Percentiles rank a stretch among this genome's conserved stretches.
Conservation (phyloP, 1,140 invertebrate species). For the Cheumatopsyche charites region DNA sequence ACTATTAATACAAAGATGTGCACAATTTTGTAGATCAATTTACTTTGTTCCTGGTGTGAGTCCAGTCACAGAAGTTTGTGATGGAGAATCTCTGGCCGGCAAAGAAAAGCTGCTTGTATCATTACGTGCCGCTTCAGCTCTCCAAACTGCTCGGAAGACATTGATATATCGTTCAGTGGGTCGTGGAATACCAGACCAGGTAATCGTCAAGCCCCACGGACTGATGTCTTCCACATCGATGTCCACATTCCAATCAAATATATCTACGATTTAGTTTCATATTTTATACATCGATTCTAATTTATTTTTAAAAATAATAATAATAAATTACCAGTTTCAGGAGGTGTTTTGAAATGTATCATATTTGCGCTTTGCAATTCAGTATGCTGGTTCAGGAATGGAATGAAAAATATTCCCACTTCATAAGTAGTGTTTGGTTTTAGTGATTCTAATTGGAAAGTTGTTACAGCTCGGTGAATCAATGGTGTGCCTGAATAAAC, state of each 20-base stretch:
- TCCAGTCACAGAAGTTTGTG: slow-evolving; percentile 60
- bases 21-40: too few species aligned
- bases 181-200: slow-evolving; percentile 82
- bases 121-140: slow-evolving; percentile 74
- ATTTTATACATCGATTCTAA: background rate
- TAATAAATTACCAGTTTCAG: slow-evolving; percentile 49
- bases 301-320: slow-evolving; percentile 30
- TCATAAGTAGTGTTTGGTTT: slow-evolving; percentile 76
- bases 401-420: slow-evolving; percentile 77
- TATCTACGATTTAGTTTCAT: slow-evolving; percentile 61
- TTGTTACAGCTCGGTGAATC: slow-evolving; percentile 76
- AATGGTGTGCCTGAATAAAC: slow-evolving; percentile 77
- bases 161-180: slow-evolving; percentile 91
- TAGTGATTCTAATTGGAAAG: slow-evolving; percentile 74
- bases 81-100: slow-evolving; percentile 77
- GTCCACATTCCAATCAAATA: slow-evolving; percentile 80
- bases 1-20: too few species aligned
- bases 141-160: slow-evolving; percentile 85
- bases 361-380: slow-evolving; percentile 74
- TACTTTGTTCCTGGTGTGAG: slow-evolving; percentile 78
- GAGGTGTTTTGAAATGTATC: slow-evolving; percentile 67
- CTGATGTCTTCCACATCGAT: slow-evolving; percentile 77
- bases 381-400: slow-evolving; percentile 74
- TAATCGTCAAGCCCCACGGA: slow-evolving; percentile 75
- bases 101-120: slow-evolving; percentile 84